These are phyloP conservation scores for Trachelus iudaicus DNA, from an alignment of 2,888 invertebrate genomes.

Conservation along the genomic window DNA sequence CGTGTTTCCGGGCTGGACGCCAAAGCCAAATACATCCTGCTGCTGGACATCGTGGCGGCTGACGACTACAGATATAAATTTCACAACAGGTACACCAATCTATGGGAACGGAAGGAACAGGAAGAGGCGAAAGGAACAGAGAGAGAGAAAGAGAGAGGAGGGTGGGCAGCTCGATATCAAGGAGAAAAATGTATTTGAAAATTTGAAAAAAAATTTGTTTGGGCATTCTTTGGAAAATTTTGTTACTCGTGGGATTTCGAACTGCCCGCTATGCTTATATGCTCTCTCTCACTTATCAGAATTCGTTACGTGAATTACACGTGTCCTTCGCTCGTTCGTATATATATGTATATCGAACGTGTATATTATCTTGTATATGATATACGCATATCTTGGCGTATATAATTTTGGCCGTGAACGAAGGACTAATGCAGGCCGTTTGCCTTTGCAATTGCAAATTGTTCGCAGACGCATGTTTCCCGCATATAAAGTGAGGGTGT, in stretches of 20 bases:
- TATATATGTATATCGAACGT: too few species aligned
- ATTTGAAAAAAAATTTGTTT: too few species aligned
- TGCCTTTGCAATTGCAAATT: conserved; percentile 60
- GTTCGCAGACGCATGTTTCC: conserved; percentile 94
- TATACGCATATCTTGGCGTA: too few species aligned
- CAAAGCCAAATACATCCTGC: conserved; percentile 98
- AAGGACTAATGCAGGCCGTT: conserved; percentile 48
- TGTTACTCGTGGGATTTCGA: too few species aligned
- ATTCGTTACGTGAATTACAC: too few species aligned
- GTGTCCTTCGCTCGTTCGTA: too few species aligned
- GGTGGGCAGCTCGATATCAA: conserved; percentile 10
- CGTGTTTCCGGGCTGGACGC: conserved; percentile 98
- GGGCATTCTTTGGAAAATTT: too few species aligned
- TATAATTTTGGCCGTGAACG: conserved; percentile 13
- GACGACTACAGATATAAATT: conserved; percentile 99
- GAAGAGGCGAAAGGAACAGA: conserved; percentile 4
- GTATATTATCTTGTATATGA: too few species aligned
- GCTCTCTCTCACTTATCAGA: too few species aligned
- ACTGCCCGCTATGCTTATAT: too few species aligned
- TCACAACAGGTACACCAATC: conserved; percentile 83
- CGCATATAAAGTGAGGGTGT: conserved; percentile 95
- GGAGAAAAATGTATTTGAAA: neutral
- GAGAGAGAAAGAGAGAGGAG: conserved; percentile 5
- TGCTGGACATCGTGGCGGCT: conserved; percentile 98
- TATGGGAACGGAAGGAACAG: conserved; percentile 2